A percentile compares a stretch with the other conserved stretches of the same genome.
Conservation (phyloP, 1,140 invertebrate genomes). For the Leguminivora glycinivorella region DNA sequence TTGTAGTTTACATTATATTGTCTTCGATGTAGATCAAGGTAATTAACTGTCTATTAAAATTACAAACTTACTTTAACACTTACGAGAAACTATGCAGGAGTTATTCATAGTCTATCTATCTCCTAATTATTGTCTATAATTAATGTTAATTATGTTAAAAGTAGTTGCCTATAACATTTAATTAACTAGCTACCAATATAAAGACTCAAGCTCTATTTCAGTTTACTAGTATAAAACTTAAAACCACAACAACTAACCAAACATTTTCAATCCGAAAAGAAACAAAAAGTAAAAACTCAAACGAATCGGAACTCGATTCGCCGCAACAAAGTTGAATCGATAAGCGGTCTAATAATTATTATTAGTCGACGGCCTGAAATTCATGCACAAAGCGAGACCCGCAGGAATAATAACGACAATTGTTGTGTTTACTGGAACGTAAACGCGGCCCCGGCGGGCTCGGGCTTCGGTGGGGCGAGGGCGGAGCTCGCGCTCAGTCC, state of each 20-base stretch:
- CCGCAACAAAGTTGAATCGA: constrained; percentile 74
- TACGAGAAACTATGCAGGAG: too few species aligned
- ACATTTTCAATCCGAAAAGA: neutral
- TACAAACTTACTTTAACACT: too few species aligned
- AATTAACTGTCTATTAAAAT: too few species aligned
- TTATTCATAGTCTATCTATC: too few species aligned
- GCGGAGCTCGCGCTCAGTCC: constrained; percentile 43
- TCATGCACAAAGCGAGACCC: constrained; percentile 77
- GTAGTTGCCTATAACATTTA: too few species aligned
- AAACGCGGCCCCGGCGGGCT: constrained; percentile 59
- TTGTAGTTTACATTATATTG: too few species aligned
- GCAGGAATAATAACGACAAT: constrained; percentile 78
- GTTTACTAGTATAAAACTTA: neutral
- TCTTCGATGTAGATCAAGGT: too few species aligned
- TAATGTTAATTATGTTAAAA: too few species aligned
- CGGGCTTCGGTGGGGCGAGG: constrained; percentile 36
- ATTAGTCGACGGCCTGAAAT: constrained; percentile 78
- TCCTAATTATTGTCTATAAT: too few species aligned
- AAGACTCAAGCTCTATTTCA: too few species aligned
- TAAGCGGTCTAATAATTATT: constrained; percentile 70
- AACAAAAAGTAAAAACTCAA: constrained; percentile 38
- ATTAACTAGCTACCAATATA: too few species aligned
- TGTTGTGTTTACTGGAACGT: constrained; percentile 79
- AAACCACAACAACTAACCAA: neutral
- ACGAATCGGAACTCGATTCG: constrained; percentile 46